These are phyloP conservation scores for Pseudopleuronectes americanus DNA, from an alignment of 2,797 vertebrate genomes.

Conservation along the genomic window DNA sequence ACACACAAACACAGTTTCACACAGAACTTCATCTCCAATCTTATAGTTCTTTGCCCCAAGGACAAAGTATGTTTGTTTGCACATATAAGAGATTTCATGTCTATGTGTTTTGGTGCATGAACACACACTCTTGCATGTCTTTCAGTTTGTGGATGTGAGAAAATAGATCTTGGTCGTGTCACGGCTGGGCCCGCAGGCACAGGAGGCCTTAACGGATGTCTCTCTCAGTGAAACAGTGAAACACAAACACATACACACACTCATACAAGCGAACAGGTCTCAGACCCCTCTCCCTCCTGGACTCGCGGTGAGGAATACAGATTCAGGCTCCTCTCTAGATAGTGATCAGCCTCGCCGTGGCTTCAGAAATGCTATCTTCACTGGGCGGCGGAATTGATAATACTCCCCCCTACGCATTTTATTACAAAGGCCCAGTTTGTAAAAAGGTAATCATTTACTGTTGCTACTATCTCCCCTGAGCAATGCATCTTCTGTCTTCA, in stretches of 20 bases:
- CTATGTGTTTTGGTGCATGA: conserved; percentile 32
- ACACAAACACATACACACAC: conserved; percentile 29
- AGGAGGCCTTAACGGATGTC: conserved; percentile 76
- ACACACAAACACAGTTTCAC: conserved; percentile 41
- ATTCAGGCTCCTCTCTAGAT: conserved; percentile 79
- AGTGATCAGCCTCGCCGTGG: conserved; percentile 77
- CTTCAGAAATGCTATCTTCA: conserved; percentile 90
- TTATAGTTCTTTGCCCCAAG: conserved; percentile 67
- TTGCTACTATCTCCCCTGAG: conserved; percentile 90
- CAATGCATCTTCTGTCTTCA: conserved; percentile 95
- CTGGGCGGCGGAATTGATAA: conserved; percentile 94
- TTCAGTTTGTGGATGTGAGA: conserved; percentile 64
- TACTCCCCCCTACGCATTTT: conserved; percentile 87
- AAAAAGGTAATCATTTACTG: conserved; percentile 95
- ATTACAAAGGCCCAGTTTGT: conserved; percentile 95
- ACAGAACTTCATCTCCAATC: conserved; percentile 73
- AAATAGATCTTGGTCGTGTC: conserved; percentile 79
- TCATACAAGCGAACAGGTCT: conserved; percentile 59
- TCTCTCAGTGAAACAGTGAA: conserved; percentile 64
- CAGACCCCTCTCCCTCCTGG: conserved; percentile 72
- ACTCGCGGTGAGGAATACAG: conserved; percentile 80
- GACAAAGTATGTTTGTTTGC: conserved; percentile 65
- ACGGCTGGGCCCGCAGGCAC: conserved; percentile 71
- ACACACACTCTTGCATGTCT: conserved; percentile 57
- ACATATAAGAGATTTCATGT: conserved; percentile 52